These are phyloP conservation scores for Serripes groenlandicus DNA, from an alignment of 2,888 invertebrate species.

Conservation along the genomic window DNA sequence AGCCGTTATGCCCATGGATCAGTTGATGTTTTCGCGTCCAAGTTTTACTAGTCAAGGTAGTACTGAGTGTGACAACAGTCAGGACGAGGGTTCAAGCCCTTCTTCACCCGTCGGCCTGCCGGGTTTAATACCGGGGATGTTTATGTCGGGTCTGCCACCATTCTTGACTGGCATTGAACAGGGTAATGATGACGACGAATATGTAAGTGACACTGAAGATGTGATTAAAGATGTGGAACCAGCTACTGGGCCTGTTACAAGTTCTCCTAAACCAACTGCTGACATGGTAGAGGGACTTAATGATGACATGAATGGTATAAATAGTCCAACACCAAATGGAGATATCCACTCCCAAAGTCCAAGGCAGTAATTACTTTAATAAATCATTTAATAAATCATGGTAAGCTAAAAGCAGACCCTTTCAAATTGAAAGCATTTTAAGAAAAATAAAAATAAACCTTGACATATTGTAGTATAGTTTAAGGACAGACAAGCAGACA, in stretches of 20 bases:
- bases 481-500: background rate
- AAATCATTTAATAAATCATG: too few relatives aligned
- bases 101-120: conserved; percentile 19
- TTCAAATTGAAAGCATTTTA: background rate
- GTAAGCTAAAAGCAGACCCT: too few relatives aligned
- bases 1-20: conserved; percentile 63
- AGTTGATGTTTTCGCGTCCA: conserved; percentile 26
- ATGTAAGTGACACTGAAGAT: background rate
- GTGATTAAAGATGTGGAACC: background rate
- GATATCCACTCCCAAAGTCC: background rate
- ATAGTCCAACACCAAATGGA: background rate
- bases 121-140: conserved; percentile 22
- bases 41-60: conserved; percentile 27
- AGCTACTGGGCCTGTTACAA: background rate
- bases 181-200: conserved; percentile 4
- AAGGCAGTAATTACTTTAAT: too few relatives aligned
- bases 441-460: background rate
- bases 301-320: too few relatives aligned
- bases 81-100: background rate
- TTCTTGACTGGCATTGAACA: conserved; percentile 30
- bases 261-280: conserved; percentile 9
- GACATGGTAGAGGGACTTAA: background rate
- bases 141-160: conserved; percentile 8
- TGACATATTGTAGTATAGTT: background rate
- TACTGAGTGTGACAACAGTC: background rate